A percentile compares a stretch with the other conserved stretches of the same genome.
These are phyloP conservation scores for Palythoa grandiflora DNA, from an alignment of 92 coral and sea anemone genomes.

Conservation along the genomic window DNA sequence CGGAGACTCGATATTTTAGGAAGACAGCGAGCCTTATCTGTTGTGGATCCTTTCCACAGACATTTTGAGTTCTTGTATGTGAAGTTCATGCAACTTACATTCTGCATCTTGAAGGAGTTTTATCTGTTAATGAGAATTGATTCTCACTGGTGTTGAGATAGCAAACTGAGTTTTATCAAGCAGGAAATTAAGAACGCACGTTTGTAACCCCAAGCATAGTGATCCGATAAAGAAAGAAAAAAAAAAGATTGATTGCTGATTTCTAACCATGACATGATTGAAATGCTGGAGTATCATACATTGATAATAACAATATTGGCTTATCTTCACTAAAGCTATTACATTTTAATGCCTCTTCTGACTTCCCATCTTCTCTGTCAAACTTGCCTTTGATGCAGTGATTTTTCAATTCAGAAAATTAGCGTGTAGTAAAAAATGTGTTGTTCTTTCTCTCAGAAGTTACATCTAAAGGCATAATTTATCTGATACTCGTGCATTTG, in stretches of 20 bases:
- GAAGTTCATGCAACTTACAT: neutral
- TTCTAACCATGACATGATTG: conserved; percentile 21
- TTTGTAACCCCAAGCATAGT: conserved; percentile 32
- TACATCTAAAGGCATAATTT: too few species aligned
- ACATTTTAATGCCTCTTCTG: conserved; percentile 2
- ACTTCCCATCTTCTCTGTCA: neutral
- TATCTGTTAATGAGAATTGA: conserved; percentile 11
- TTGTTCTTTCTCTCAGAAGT: too few species aligned
- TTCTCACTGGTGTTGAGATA: conserved; percentile 14
- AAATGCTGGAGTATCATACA: conserved; percentile 14
- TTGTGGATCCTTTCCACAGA: conserved; percentile 1
- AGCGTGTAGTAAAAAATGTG: too few species aligned
- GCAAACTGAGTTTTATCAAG: conserved; percentile 15
- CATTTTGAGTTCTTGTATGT: neutral
- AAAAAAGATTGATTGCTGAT: conserved; percentile 30
- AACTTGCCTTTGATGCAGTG: neutral
- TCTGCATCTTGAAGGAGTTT: conserved; percentile 11
- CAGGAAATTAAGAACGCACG: conserved; percentile 24
- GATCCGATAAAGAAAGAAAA: conserved; percentile 1
- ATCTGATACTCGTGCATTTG: too few species aligned
- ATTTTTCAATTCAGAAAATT: neutral
- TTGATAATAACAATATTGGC: conserved; percentile 3
- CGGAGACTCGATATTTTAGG: neutral
- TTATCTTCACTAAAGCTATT: conserved; percentile 18
- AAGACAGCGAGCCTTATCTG: neutral